Evolutionary conservation across 2,888 invertebrate genomes (phyloP).

Genomic region (Drosophila quinaria): DNA sequence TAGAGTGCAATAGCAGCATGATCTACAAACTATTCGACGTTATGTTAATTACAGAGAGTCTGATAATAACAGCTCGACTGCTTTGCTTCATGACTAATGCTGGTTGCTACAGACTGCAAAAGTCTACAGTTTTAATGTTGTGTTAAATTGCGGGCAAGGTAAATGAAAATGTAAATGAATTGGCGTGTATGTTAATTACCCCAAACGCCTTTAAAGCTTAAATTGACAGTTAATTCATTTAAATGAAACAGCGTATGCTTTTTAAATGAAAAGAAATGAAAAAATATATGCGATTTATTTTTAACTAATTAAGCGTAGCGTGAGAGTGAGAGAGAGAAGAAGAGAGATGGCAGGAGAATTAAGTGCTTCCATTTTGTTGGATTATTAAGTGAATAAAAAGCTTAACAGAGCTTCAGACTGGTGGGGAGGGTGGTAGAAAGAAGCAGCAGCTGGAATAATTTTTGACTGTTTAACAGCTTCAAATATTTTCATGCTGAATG

Average conservation of each 20-base stretch:
- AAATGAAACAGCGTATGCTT: background rate
- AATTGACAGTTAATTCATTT: background rate
- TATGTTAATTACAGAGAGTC: background rate
- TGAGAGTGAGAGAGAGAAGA: background rate
- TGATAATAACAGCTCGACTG: background rate
- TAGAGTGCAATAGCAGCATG: background rate
- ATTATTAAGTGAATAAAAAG: conserved; percentile 18
- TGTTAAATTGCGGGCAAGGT: background rate
- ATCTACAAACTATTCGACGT: background rate
- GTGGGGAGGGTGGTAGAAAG: background rate
- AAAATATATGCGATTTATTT: background rate
- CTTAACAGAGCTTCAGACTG: conserved; percentile 17
- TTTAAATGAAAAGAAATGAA: background rate
- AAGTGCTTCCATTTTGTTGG: conserved; percentile 16
- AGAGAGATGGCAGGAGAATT: background rate
- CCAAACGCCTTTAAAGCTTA: background rate
- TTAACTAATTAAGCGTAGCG: conserved; percentile 10
- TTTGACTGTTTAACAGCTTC: conserved; percentile 26
- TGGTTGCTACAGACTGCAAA: background rate
- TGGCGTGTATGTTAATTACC: background rate
- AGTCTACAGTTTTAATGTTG: background rate
- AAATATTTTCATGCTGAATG: conserved; percentile 29
- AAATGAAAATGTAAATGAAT: background rate
- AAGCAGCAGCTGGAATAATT: conserved; percentile 7
- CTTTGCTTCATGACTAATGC: background rate